These are phyloP conservation scores for Mongoloraphidia duomilia DNA, from an alignment of 2,888 invertebrate genomes.

Conservation along the genomic window DNA sequence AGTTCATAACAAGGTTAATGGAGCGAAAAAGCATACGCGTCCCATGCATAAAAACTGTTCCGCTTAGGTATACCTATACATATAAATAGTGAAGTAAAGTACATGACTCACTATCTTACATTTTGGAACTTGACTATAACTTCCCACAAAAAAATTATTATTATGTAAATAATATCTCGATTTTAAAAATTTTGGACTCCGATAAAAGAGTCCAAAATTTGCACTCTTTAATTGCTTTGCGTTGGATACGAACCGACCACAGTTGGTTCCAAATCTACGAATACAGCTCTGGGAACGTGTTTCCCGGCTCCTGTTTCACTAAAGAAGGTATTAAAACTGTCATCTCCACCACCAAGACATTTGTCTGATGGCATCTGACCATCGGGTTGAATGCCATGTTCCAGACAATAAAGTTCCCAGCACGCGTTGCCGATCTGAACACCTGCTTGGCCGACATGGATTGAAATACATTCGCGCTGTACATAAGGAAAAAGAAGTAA, in stretches of 20 bases:
- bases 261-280: constrained; percentile 54
- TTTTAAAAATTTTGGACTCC: too few relatives aligned
- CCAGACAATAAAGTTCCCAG: constrained; percentile 28
- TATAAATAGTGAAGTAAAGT: too few relatives aligned
- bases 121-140: too few relatives aligned
- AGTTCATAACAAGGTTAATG: too few relatives aligned
- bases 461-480: constrained; percentile 49
- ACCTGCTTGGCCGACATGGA: constrained; percentile 39
- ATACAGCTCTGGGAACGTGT: constrained; percentile 48
- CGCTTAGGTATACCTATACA: too few relatives aligned
- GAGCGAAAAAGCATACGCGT: too few relatives aligned
- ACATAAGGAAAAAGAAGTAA: constrained; percentile 10
- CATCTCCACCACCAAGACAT: constrained; percentile 28
- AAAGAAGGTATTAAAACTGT: constrained; percentile 22
- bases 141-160: not conserved
- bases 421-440: constrained; percentile 28
- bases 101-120: too few relatives aligned
- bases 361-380: constrained; percentile 34
- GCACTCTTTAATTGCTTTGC: too few relatives aligned
- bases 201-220: too few relatives aligned
- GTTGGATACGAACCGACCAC: constrained; percentile 34
- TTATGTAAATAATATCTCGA: not conserved
- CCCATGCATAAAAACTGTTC: too few relatives aligned
- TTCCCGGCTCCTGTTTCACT: constrained; percentile 33
- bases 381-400: constrained; percentile 31